A percentile compares a stretch with the other conserved stretches of the same genome.
Evolutionary conservation across 1,140 invertebrate species (phyloP).

Genomic region (Lutraria rhynchaena): DNA sequence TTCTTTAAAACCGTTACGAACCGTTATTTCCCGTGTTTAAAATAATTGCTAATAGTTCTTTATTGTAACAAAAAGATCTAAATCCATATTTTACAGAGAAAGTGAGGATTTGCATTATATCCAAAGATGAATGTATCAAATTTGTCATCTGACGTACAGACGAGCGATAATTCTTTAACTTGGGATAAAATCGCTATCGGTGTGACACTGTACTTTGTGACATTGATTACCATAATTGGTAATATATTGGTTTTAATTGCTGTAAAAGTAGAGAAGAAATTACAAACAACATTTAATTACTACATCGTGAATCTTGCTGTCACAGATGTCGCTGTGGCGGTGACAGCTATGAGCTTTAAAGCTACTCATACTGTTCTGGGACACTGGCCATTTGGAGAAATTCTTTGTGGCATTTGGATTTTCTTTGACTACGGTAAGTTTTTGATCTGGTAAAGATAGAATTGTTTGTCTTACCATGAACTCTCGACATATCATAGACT

Average conservation of each 20-base stretch:
- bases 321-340: conserved; percentile 58
- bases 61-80: no score
- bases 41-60: no score
- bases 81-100: no score
- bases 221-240: conserved; percentile 67
- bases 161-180: no score
- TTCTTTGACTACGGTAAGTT: conserved; percentile 46
- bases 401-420: conserved; percentile 81
- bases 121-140: no score
- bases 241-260: conserved; percentile 71
- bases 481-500: no score
- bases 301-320: conserved; percentile 74
- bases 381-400: conserved; percentile 76
- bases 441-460: no score
- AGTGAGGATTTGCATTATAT: no score
- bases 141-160: no score
- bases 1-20: no score
- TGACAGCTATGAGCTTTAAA: conserved; percentile 75
- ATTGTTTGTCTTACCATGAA: no score
- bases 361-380: conserved; percentile 70
- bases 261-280: conserved; percentile 31
- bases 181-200: conserved; percentile 63
- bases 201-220: conserved; percentile 62
- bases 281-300: conserved; percentile 75
- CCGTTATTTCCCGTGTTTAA: no score